Evolutionary conservation across 2,797 vertebrate species (phyloP), one percentile per base, ranked within the genome.

Genomic region (Etheostoma perlongum): DNA sequence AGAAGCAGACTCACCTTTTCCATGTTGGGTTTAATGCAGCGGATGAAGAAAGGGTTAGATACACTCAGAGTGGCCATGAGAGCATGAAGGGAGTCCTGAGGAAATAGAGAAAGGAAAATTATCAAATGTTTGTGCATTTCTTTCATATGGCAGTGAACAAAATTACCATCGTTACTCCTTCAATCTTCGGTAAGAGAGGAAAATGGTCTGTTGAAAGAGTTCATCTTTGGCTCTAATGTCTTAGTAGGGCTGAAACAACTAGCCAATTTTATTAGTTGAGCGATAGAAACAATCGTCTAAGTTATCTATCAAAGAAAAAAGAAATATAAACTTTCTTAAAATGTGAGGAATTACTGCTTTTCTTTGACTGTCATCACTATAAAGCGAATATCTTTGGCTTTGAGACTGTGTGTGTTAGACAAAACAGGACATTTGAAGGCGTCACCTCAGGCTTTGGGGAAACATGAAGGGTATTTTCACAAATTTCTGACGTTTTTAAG

Each of bases 1-100:
- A 15, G 44, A 63, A 53, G 36, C 10, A 53, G 51, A 77, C 92
- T 82, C 82, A 97, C 97, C 96, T 98, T 98, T 78, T 97, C 85
- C 87, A 96, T 96, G 88, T 98, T 98, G 88, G 97, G 96, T 82
- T 98, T 98, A 89, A 98, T 97, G 91, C 97, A 98, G 85, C 97
- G 97, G 72, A 98, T 96, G 89, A 98, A 98, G 90, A 98, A 97
- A 0, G 97, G 97, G 85, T 98, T 98, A 79, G 96, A 98, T 13
- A 96, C 95, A 76, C 96, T 97, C 70, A 98, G 95, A 0, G 96
- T 96, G 67, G 96, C 96, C 97, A 98, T 98, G 73, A 98, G 91
- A 25, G 97, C 94, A 74, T 98, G 97, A 54, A 98, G 96, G 30
- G 97, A 98, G 89, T 98, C 97, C 97, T 87, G 73, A 58, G 55